Conservation (phyloP, 1,140 invertebrate species). For the Ptiloglossa arizonensis region DNA sequence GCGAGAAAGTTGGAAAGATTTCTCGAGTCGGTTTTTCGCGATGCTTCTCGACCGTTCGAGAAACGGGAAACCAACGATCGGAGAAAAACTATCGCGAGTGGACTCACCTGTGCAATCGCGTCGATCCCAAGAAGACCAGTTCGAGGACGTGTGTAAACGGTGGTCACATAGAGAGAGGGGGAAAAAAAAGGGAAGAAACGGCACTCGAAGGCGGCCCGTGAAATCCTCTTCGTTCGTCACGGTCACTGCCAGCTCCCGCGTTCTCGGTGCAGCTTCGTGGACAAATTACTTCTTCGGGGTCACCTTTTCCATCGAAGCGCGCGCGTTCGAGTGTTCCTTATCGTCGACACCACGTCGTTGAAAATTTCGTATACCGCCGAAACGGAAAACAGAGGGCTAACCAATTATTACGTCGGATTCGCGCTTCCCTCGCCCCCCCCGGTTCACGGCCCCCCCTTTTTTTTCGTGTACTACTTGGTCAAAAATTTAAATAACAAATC, state of each 20-base stretch:
- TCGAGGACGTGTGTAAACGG: constrained; percentile 58
- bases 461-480: background rate
- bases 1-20: too few species aligned
- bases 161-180: constrained; percentile 61
- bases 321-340: constrained; percentile 20
- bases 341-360: constrained; percentile 30
- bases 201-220: constrained; percentile 56
- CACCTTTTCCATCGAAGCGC: background rate
- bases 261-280: background rate
- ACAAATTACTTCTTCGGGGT: constrained; percentile 30
- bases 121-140: constrained; percentile 52
- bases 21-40: too few species aligned
- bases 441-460: background rate
- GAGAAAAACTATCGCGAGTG: background rate
- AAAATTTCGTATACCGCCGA: background rate
- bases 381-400: background rate
- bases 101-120: constrained; percentile 63
- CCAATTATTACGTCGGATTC: background rate
- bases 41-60: too few species aligned
- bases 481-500: constrained; percentile 49
- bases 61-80: background rate
- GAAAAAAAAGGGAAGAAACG: constrained; percentile 55
- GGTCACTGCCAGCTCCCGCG: constrained; percentile 55
- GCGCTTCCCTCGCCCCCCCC: constrained; percentile 16
- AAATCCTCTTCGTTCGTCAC: constrained; percentile 53